Base-by-base conservation (phyloP, 1,140 invertebrate species). In the Proctacanthus coquilletti region DNA sequence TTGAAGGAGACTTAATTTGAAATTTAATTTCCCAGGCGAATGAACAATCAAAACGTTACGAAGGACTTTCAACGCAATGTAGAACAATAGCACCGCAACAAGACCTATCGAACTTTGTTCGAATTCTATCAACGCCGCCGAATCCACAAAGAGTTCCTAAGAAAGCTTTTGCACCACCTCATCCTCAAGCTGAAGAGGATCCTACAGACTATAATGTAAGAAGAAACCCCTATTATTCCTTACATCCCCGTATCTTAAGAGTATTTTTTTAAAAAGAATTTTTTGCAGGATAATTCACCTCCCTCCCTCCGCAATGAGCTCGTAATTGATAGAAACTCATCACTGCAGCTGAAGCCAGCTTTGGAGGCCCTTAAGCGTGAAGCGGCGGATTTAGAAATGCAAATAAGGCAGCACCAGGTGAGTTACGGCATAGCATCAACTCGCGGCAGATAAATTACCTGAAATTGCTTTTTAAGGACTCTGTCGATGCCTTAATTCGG, bases 341-440 rank as follows among this genome's bases (percentile, higher is more conserved):
- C 79, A n/a, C 55, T 72, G 9, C 75, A 77, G 45, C 69, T 81
- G 20, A 70, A 77, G 31, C 73, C 75, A 2, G 71, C 76, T 44
- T 74, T 86, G 52, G 80, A 88, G 39, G 75, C 78, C 31, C 68
- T 94, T 31, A 72, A 74, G 49, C 79, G 80, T 42, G 86, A 94
- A 54, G 74, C 83, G 15, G 70, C 74, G 42, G 80, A 84, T 47
- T 68, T 94, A 17, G 80, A 84, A 45, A 66, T 77, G 36, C 82
- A 92, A 64, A 89, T 92, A 46, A 77, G 80, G 53, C 81, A 87
- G 50, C 68, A 91, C 36, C 70, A 72, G 67, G 70, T 71, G 43
- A 39, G 47, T 36, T 13, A n/a, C n/a, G n/a, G n/a, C n/a, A n/a
- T n/a, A n/a, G n/a, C n/a, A n/a, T n/a, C n/a, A n/a, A n/a, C n/a